Evolutionary conservation across 2,888 invertebrate genomes (phyloP), one percentile per base, ranked within the genome.

Genomic region (Gryllus longicercus): DNA sequence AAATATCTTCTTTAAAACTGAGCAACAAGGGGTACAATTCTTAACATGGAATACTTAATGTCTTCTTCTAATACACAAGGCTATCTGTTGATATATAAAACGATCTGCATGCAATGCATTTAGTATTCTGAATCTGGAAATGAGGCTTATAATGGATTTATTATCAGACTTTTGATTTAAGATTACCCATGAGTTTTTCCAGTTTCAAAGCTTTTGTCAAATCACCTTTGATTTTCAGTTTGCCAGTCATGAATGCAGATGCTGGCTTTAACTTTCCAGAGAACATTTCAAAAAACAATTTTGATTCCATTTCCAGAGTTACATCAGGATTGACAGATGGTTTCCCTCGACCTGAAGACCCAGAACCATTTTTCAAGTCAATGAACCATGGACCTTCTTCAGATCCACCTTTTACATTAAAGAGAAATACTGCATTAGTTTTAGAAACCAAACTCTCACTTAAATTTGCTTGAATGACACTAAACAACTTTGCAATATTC

Each of bases 191-290:
- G 83, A 97, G 90, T 86, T 95, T 95, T 86, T 98, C 98, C 81
- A 99, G 88, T 86, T 97, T 98, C 92, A 98, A 94, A 0, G 98
- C 99, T 86, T 96, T 95, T 84, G 94, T 95, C 84, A 99, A 89
- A 86, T 97, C 96, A 0, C 99, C 98, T 83, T 90, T 91, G 83
- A 99, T 95, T 88, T 97, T 98, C 84, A 99, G 88, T 88, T 97
- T 98, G 79, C 98, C 98, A 86, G 93, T 93, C 97, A 99, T 97
- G 87, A 97, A 98, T 0, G 99, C 98, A 2, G 93, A 92, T 0
- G 97, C 93, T 2, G 99, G 94, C 86, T 96, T 97, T 83, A 98
- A 85, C 88, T 97, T 95, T 88, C 95, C 95, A 79, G 92, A 89
- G 86, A 95, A 95, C 93, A 95, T 93, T 16, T 92, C 93, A 79